A percentile compares a stretch with the other conserved stretches of the same genome.
Evolutionary conservation across 2,888 invertebrate genomes (phyloP).

Genomic region (Drosophila atripex): DNA sequence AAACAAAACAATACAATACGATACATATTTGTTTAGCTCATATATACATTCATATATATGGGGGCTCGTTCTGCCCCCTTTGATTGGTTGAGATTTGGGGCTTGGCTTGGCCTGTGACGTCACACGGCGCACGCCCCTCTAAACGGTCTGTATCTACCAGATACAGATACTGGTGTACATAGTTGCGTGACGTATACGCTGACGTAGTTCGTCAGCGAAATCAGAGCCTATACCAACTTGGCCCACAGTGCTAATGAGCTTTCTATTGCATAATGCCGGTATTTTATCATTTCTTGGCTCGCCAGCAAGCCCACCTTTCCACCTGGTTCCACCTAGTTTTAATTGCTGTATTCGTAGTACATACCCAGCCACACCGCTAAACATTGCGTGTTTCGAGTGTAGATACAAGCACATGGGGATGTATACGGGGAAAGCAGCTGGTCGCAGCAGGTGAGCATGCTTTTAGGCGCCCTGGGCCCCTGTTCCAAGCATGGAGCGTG

Average conservation of each 20-base stretch:
- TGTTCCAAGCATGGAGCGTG: slow-evolving; percentile 61
- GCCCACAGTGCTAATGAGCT: slow-evolving; percentile 53
- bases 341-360: slow-evolving; percentile 53
- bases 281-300: slow-evolving; percentile 36
- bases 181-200: slow-evolving; percentile 38
- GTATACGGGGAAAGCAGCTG: slow-evolving; percentile 11
- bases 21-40: slow-evolving; percentile 4
- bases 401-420: slow-evolving; percentile 29
- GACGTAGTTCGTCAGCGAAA: slow-evolving; percentile 48
- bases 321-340: slow-evolving; percentile 30
- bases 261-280: slow-evolving; percentile 55
- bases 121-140: slow-evolving; percentile 50
- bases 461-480: slow-evolving; percentile 75
- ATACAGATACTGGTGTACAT: slow-evolving; percentile 36
- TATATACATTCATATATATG: slow-evolving; percentile 5
- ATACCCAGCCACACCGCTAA: neutral
- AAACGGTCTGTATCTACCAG: slow-evolving; percentile 47
- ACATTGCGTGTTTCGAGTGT: slow-evolving; percentile 59
- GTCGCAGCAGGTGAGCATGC: slow-evolving; percentile 54
- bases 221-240: slow-evolving; percentile 34
- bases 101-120: slow-evolving; percentile 77
- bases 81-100: slow-evolving; percentile 78
- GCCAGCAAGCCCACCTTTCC: slow-evolving; percentile 11
- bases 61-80: slow-evolving; percentile 58
- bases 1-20: slow-evolving; percentile 1